These are phyloP conservation scores for rat (Rattus norvegicus) DNA, from an alignment of 2,113 vertebrate species.

Conservation along the genomic window DNA sequence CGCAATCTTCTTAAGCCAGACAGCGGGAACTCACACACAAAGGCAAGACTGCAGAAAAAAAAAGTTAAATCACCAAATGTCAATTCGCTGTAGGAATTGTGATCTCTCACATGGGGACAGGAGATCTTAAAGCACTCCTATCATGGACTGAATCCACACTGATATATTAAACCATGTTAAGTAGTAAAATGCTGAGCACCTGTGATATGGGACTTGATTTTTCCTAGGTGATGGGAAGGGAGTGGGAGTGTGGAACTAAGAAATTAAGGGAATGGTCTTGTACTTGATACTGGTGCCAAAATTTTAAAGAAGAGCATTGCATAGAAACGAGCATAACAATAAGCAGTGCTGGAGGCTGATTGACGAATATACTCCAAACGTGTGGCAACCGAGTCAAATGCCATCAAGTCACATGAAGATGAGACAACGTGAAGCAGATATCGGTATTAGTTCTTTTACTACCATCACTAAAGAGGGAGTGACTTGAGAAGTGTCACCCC, in stretches of 20 bases:
- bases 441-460: slow-evolving; percentile 25
- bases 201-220: not conserved
- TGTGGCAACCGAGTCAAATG: slow-evolving; percentile 37
- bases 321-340: slow-evolving; percentile 13
- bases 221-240: not conserved
- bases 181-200: not conserved
- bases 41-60: slow-evolving; percentile 53
- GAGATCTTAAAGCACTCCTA: not conserved
- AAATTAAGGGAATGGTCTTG: not conserved
- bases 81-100: slow-evolving; percentile 27
- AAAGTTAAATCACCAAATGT: slow-evolving; percentile 63
- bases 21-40: slow-evolving; percentile 78
- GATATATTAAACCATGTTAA: not conserved
- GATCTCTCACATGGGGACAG: not conserved
- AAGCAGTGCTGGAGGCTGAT: not conserved
- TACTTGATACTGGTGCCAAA: not conserved
- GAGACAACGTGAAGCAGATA: not conserved
- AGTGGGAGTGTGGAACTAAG: not conserved
- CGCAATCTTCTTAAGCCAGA: slow-evolving; percentile 69
- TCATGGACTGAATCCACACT: not conserved
- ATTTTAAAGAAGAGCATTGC: slow-evolving; percentile 10
- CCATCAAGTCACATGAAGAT: slow-evolving; percentile 35
- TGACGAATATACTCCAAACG: slow-evolving; percentile 16
- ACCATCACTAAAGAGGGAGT: not conserved
- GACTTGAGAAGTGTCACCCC: slow-evolving; percentile 14